A percentile compares a stretch with the other conserved stretches of the same genome.
phyloP scores from a whole-genome alignment of 2,797 vertebrate species.

The Falco columbarius region DNA sequence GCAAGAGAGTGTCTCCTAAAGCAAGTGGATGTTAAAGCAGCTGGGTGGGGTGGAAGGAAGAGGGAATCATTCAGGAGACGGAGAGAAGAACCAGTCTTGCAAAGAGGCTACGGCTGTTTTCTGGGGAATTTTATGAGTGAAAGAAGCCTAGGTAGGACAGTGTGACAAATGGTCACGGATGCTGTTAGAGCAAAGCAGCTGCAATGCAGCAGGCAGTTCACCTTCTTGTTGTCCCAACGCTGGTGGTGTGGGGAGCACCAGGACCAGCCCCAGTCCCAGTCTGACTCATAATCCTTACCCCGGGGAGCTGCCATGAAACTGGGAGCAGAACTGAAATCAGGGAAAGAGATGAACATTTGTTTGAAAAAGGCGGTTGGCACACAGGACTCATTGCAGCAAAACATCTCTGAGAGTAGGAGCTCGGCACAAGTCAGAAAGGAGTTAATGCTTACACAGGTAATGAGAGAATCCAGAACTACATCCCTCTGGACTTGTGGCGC shows the following conservation, averaged over 20 bases:
- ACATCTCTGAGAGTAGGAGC: not conserved
- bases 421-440: not conserved
- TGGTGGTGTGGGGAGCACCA: not conserved
- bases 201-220: too few species aligned
- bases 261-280: not conserved
- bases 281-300: not conserved
- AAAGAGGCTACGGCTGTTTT: not conserved
- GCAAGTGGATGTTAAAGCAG: not conserved
- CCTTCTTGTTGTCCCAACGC: not conserved
- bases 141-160: not conserved
- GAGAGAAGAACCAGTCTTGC: not conserved
- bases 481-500: not conserved
- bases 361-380: not conserved
- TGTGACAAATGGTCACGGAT: fast-evolving
- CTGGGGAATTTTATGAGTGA: not conserved
- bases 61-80: not conserved
- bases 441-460: not conserved
- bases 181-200: not conserved
- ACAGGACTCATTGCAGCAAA: fast-evolving
- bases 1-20: not conserved
- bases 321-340: not conserved
- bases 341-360: not conserved
- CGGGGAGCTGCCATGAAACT: not conserved
- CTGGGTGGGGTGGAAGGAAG: not conserved
- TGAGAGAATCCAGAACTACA: not conserved